phyloP scores from a whole-genome alignment of 2,888 invertebrate species.

The Epistrophe grossulariae region DNA sequence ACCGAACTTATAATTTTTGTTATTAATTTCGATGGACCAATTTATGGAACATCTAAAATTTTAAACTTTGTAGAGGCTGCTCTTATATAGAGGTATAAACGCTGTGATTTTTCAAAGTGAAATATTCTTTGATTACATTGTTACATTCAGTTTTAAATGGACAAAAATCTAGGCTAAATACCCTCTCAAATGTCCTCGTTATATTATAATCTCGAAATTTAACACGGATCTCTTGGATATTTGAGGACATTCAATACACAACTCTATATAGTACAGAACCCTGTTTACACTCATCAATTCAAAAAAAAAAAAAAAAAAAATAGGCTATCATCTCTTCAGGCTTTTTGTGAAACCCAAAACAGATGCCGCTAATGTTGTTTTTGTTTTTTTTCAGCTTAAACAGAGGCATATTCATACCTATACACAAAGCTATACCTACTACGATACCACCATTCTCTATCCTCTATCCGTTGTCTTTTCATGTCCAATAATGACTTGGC shows the following conservation, averaged over 20 bases:
- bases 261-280: background rate
- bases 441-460: background rate
- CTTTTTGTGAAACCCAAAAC: conserved; percentile 46
- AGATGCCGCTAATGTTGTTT: conserved; percentile 53
- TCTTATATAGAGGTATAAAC: background rate
- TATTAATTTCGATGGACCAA: background rate
- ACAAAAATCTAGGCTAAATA: conserved; percentile 46
- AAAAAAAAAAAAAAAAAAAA: background rate
- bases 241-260: conserved; percentile 34
- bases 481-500: conserved; percentile 36
- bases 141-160: conserved; percentile 8
- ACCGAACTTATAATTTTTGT: too few species aligned
- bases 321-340: conserved; percentile 20
- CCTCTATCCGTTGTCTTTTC: conserved; percentile 9
- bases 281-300: conserved; percentile 20
- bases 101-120: conserved; percentile 6
- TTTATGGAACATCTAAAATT: background rate
- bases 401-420: background rate
- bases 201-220: conserved; percentile 47
- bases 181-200: conserved; percentile 25
- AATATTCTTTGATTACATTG: conserved; percentile 1
- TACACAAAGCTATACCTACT: conserved; percentile 3
- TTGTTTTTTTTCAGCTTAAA: conserved; percentile 1
- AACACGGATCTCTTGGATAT: conserved; percentile 22
- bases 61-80: background rate